Evolutionary conservation across 2,113 vertebrate genomes (phyloP).

Genomic region (Poicephalus meyeri): DNA sequence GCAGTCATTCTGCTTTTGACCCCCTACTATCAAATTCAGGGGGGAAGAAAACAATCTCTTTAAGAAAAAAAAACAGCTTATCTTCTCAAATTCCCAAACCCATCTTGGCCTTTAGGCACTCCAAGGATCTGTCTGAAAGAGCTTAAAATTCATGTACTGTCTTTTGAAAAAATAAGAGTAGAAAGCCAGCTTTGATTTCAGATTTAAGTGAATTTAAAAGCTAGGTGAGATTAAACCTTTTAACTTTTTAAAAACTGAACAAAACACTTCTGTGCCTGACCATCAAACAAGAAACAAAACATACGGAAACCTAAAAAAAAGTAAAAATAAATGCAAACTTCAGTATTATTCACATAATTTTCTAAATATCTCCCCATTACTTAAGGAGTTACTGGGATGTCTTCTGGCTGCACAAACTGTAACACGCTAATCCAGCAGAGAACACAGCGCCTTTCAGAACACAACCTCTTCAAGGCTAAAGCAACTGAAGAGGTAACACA

Average conservation of each 20-base stretch:
- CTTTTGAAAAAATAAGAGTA: not conserved
- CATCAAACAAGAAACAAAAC: not conserved
- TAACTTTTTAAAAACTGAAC: not conserved
- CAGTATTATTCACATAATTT: not conserved
- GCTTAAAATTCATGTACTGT: not conserved
- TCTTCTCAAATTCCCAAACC: not conserved
- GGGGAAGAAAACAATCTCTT: not conserved
- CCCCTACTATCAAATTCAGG: not conserved
- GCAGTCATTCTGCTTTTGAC: not conserved
- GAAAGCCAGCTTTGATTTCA: not conserved
- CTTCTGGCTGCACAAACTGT: not conserved
- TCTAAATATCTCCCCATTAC: not conserved
- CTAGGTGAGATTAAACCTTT: not conserved
- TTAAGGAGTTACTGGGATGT: not conserved
- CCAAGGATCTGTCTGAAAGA: not conserved
- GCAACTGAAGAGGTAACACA: not conserved
- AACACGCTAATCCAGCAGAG: not conserved
- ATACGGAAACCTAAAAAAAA: not conserved
- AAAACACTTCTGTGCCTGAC: not conserved
- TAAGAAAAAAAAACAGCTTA: not conserved
- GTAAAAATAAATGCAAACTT: not conserved
- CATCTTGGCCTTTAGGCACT: not conserved
- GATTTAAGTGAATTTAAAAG: not conserved
- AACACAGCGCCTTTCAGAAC: not conserved
- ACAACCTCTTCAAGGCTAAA: not conserved